Conservation (phyloP, 2,113 vertebrate genomes). For the human (Homo sapiens) region DNA sequence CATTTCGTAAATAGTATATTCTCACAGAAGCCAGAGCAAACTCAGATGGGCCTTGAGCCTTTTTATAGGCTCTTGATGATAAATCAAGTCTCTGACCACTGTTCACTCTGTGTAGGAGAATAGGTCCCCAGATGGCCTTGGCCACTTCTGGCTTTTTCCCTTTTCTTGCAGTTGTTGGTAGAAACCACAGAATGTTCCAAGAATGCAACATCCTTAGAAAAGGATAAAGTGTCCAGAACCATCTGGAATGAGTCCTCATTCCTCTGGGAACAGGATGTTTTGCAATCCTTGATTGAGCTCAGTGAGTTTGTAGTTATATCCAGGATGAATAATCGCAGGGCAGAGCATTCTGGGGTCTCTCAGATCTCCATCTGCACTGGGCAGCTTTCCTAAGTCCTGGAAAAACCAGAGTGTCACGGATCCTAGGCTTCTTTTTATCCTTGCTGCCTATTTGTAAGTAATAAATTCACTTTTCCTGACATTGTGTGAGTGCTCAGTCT, state of each 20-base stretch:
- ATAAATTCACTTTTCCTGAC: neutral
- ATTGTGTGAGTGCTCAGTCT: neutral
- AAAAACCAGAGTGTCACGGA: neutral
- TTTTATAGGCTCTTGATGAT: neutral
- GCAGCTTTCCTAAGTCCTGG: neutral
- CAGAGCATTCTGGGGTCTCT: neutral
- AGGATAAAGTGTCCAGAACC: neutral
- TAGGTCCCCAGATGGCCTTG: neutral
- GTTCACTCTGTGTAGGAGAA: neutral
- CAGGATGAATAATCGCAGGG: fast-evolving
- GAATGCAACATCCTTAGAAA: neutral
- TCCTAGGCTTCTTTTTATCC: neutral
- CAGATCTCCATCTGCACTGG: neutral
- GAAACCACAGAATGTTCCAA: neutral
- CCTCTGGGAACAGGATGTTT: neutral
- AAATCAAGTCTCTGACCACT: neutral
- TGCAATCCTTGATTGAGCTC: neutral
- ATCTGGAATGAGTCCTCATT: neutral
- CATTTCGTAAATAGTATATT: neutral
- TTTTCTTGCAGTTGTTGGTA: neutral
- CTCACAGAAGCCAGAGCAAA: neutral
- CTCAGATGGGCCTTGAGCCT: neutral
- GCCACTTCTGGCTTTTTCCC: neutral
- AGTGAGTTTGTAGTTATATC: neutral
- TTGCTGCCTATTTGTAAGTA: neutral